Conservation (phyloP, 2,888 invertebrate species). For the Bugula neritina region DNA sequence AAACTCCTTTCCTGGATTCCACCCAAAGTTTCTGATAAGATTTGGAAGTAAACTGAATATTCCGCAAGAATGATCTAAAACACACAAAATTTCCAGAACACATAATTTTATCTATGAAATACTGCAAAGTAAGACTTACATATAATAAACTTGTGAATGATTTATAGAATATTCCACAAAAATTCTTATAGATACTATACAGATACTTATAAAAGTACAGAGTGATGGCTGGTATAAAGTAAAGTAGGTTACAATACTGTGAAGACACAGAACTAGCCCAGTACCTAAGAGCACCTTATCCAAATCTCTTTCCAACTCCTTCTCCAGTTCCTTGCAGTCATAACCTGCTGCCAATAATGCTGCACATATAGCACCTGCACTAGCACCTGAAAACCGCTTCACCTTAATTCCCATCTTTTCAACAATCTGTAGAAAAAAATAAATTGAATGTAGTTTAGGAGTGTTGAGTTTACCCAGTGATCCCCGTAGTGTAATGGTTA, state of each 20-base stretch:
- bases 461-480: too few relatives aligned
- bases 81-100: neutral
- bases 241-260: too few relatives aligned
- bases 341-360: conserved; percentile 28
- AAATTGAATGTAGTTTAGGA: too few relatives aligned
- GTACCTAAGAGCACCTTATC: conserved; percentile 3
- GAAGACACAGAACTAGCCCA: too few relatives aligned
- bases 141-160: too few relatives aligned
- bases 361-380: conserved; percentile 29
- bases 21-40: conserved; percentile 29
- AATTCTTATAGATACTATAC: too few relatives aligned
- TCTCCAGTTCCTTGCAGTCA: neutral
- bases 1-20: conserved; percentile 29
- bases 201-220: too few relatives aligned
- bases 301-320: neutral
- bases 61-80: conserved; percentile 23
- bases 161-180: too few relatives aligned
- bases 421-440: conserved; percentile 11
- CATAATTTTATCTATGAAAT: too few relatives aligned
- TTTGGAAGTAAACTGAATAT: conserved; percentile 28
- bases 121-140: too few relatives aligned
- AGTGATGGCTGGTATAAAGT: too few relatives aligned
- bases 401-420: conserved; percentile 27
- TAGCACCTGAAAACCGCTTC: conserved; percentile 28
- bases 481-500: too few relatives aligned